Percentiles rank a stretch among this genome's conserved stretches.
phyloP scores from a whole-genome alignment of 23 tunicate genomes.

The Diplosoma virens region DNA sequence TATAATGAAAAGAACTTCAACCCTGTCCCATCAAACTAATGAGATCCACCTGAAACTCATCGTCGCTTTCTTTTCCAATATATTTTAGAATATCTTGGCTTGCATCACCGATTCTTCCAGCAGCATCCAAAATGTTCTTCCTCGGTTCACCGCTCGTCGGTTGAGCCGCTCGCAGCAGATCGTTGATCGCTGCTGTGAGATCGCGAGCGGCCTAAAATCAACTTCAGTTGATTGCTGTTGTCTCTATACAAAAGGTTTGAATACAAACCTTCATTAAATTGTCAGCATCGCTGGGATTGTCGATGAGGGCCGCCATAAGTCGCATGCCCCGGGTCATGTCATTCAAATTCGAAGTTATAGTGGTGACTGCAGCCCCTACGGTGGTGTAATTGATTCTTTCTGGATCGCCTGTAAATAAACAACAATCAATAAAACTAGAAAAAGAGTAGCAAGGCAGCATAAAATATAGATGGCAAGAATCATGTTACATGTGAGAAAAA shows the following conservation, averaged over 20 bases:
- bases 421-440: no score
- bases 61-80: conserved; percentile 69
- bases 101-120: conserved; percentile 96
- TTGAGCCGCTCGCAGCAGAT: conserved; percentile 78
- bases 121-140: conserved; percentile 86
- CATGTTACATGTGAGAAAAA: no score
- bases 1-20: no score
- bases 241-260: neutral
- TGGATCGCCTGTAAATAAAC: conserved; percentile 41
- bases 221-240: neutral
- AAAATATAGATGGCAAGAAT: no score
- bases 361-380: conserved; percentile 93
- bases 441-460: no score
- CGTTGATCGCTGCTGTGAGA: conserved; percentile 84
- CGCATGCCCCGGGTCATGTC: conserved; percentile 83
- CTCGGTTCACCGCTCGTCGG: conserved; percentile 75
- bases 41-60: conserved; percentile 72
- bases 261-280: conserved; percentile 68
- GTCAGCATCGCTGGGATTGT: conserved; percentile 67
- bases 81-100: conserved; percentile 88
- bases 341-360: conserved; percentile 80
- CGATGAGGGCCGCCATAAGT: conserved; percentile 88
- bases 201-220: conserved; percentile 91
- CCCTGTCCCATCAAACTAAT: no score
- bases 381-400: conserved; percentile 87